Base-by-base conservation (phyloP, 2,888 invertebrate genomes). In the Halictus ligatus region DNA sequence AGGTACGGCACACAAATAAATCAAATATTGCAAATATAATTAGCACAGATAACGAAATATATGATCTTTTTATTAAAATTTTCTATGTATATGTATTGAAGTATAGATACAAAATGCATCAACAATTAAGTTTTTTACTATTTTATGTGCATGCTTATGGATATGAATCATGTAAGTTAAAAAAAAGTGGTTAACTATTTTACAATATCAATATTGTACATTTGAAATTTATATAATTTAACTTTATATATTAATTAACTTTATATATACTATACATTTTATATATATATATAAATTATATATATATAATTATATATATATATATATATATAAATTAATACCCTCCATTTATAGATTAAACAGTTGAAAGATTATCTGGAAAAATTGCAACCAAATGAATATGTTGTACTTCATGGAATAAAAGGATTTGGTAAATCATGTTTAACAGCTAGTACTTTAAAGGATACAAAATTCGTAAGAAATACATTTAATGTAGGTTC, bases 341-440 rank as follows among this genome's bases (percentile, higher is more conserved):
- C 13, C 50, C 60, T 64, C 60, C 50, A 60, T 85, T 93, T 93
- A 60, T 91, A 97, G 97, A 96, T 96, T 90, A 88, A 94, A 83
- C 94, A 95, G 89, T 95, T 97, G 71, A 95, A 95, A 71, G 86
- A 90, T n/a, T 95, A 95, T 77, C 93, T 97, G 58, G 93, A 93
- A 75, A 91, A 92, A 1, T 92, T 97, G 40, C 92, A 95, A 46
- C 96, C 96, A 8, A 96, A 96, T 88, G 96, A 96, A 84, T 96
- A 96, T 86, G 94, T 97, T 4, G 96, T 96, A 0, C 95, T 98
- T 21, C 96, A 97, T 93, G 98, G 98, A 15, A 97, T 97, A 97
- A 96, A 97, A n/a, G 98, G 98, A 2, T 97, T 96, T 89, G 98
- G 98, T 46, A 98, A 97, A 95, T 97, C 97, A 0, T 96, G 97